phyloP scores from a whole-genome alignment of 2,113 vertebrate genomes.

The Apodemus sylvaticus region DNA sequence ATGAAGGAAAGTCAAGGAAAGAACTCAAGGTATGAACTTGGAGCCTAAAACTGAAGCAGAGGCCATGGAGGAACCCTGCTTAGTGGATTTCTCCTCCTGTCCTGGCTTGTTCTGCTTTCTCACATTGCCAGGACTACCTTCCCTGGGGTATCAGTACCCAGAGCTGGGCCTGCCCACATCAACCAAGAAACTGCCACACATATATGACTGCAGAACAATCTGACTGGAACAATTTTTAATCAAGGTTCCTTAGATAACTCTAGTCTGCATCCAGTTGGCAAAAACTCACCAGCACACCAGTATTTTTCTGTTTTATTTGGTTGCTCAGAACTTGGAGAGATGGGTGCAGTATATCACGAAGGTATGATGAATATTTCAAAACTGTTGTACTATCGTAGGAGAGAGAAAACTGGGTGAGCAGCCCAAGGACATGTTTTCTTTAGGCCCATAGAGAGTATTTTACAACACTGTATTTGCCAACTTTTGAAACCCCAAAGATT shows the following conservation, averaged over 20 bases:
- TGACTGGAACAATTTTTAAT: neutral
- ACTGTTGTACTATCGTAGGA: neutral
- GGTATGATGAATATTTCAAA: slow-evolving; percentile 22
- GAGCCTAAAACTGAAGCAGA: neutral
- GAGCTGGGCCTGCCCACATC: neutral
- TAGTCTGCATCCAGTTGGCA: neutral
- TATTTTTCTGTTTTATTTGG: neutral
- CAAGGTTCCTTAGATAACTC: neutral
- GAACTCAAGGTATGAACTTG: neutral
- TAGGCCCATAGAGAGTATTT: neutral
- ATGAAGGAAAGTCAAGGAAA: neutral
- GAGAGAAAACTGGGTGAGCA: neutral
- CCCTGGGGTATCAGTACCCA: neutral
- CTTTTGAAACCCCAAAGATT: neutral
- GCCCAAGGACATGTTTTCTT: neutral
- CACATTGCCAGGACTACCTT: neutral
- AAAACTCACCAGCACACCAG: neutral
- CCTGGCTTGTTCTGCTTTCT: neutral
- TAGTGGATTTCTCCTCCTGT: neutral
- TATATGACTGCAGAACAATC: neutral
- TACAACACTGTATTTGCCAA: neutral
- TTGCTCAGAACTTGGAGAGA: neutral
- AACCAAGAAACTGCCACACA: neutral
- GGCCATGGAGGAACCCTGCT: neutral
- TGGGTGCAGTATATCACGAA: neutral